These are phyloP conservation scores for Rhaphigaster nebulosa DNA, from an alignment of 2,888 invertebrate species.

Conservation along the genomic window DNA sequence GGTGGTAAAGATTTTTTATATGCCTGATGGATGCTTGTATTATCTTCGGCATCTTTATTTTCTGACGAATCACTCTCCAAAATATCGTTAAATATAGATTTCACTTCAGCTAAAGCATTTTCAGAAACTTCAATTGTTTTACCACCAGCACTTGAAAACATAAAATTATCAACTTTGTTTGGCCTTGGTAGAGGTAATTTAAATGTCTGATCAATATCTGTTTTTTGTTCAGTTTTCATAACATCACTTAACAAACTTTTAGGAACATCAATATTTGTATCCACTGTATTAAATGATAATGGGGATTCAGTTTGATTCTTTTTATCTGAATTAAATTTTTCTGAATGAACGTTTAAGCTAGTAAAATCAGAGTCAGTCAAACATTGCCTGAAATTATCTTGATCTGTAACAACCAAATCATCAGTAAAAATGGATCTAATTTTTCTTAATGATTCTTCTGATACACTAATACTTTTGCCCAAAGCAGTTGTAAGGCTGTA, in stretches of 20 bases:
- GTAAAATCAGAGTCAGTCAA: background rate
- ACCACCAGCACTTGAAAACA: conserved; percentile 43
- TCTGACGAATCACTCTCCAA: background rate
- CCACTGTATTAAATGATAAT: no score
- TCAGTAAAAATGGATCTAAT: background rate
- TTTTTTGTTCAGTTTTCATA: background rate
- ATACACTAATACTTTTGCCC: conserved; percentile 46
- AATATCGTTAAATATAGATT: conserved; percentile 33
- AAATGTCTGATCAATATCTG: background rate
- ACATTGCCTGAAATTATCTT: background rate
- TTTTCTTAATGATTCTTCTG: conserved; percentile 51
- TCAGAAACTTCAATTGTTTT: conserved; percentile 43
- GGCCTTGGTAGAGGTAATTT: background rate
- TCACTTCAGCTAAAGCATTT: conserved; percentile 62
- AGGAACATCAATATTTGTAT: no score
- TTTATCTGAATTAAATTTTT: background rate
- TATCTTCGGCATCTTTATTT: background rate
- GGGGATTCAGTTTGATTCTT: no score
- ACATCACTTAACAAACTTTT: no score
- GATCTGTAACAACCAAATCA: background rate
- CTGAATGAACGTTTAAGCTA: background rate
- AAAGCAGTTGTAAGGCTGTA: no score
- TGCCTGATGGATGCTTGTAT: background rate
- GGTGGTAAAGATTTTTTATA: background rate
- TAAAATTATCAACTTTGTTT: background rate